Percentiles rank a stretch among this genome's conserved stretches.
These are phyloP conservation scores for Coelogynopora nodosa DNA, from an alignment of 2,888 invertebrate genomes.

Conservation along the genomic window DNA sequence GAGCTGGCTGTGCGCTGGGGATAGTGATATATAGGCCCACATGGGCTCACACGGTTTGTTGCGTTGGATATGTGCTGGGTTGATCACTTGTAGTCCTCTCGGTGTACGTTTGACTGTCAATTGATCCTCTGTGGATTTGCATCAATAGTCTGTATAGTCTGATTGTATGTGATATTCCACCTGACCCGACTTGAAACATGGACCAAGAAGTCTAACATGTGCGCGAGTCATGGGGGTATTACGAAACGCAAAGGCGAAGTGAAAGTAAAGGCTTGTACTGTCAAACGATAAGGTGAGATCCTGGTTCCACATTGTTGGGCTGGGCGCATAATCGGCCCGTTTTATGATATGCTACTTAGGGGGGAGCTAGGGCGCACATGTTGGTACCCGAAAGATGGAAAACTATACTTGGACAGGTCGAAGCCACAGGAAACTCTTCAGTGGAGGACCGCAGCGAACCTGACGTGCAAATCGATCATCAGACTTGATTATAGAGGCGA, in stretches of 20 bases:
- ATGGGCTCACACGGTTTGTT: conserved; percentile 26
- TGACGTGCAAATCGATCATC: no score
- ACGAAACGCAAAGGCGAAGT: conserved; percentile 68
- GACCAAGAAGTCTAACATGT: conserved; percentile 73
- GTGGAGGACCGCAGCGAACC: no score
- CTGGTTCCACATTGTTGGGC: conserved; percentile 17
- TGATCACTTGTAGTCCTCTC: conserved; percentile 48
- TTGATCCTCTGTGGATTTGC: neutral
- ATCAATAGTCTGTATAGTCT: conserved; percentile 48
- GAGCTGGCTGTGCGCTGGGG: neutral
- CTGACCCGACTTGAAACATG: conserved; percentile 75
- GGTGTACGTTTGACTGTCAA: conserved; percentile 40
- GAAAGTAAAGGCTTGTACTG: conserved; percentile 67
- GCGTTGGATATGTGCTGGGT: conserved; percentile 41
- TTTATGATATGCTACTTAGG: conserved; percentile 50
- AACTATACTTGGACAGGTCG: conserved; percentile 72
- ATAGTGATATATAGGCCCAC: neutral
- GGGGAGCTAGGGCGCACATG: conserved; percentile 65
- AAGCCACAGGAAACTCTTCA: no score
- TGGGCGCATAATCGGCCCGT: conserved; percentile 67
- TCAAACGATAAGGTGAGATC: conserved; percentile 54
- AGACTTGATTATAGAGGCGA: no score
- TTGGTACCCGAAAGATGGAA: conserved; percentile 74
- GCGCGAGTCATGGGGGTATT: conserved; percentile 69
- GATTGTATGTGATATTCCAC: conserved; percentile 51